Conservation (phyloP, 2,113 vertebrate genomes). For the Calyptomena viridis region DNA sequence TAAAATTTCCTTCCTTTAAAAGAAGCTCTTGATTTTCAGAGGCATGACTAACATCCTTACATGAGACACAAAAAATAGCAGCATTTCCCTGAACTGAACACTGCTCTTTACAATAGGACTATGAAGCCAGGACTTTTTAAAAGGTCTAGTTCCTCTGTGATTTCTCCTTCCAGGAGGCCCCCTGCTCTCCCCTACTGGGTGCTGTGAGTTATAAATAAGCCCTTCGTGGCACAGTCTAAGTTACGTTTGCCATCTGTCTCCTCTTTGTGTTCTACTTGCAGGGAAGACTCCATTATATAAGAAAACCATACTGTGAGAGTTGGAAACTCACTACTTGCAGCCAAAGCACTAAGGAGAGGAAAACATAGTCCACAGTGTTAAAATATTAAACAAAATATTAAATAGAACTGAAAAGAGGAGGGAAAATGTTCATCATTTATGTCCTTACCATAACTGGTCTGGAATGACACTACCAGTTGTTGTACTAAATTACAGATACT, state of each 20-base stretch:
- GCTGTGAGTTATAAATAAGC: constrained; percentile 62
- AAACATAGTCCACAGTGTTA: neutral
- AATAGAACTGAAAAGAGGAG: neutral
- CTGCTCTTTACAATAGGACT: neutral
- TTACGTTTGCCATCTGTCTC: constrained; percentile 51
- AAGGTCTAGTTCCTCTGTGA: neutral
- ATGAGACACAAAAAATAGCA: neutral
- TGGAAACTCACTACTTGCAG: constrained; percentile 14
- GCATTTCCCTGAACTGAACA: neutral
- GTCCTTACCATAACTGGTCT: neutral
- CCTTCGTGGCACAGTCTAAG: neutral
- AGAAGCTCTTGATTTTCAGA: neutral
- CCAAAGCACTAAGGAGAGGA: neutral
- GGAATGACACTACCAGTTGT: constrained; percentile 38
- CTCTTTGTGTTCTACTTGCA: constrained; percentile 21
- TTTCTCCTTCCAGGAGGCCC: neutral
- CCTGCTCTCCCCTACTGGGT: neutral
- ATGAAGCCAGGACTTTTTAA: neutral
- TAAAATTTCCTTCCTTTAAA: neutral
- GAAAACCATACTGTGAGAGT: neutral
- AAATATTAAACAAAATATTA: neutral
- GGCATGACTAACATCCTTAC: neutral
- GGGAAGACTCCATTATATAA: constrained; percentile 20
- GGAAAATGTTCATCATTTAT: neutral
- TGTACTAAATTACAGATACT: constrained; percentile 21